Conservation (phyloP, 37 sponge, comb jelly and placozoan species). For the Amphimedon queenslandica region DNA sequence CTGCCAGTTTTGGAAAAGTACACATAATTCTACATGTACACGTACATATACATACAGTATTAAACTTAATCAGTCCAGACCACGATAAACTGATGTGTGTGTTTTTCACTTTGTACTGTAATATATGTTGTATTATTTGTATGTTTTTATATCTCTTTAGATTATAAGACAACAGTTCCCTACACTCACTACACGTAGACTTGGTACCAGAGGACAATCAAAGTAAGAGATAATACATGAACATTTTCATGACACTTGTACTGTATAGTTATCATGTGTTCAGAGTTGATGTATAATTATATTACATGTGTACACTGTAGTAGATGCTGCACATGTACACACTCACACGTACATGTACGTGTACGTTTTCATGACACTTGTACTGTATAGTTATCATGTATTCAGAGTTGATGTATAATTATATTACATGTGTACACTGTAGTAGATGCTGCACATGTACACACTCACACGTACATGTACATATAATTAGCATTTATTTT, state of each 20-base stretch:
- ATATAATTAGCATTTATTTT: no score
- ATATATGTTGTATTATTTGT: no score
- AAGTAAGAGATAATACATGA: no score
- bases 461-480: neutral
- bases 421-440: neutral
- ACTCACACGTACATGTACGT: neutral
- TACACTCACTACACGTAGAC: constrained; percentile 63
- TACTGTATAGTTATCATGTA: neutral
- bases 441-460: neutral
- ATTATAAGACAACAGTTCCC: constrained; percentile 78
- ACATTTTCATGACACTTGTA: no score
- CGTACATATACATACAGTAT: constrained; percentile 25
- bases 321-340: neutral
- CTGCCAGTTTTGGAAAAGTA: constrained; percentile 98
- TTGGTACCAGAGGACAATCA: constrained; percentile 82
- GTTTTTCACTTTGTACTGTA: no score
- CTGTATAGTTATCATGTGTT: neutral
- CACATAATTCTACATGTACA: neutral
- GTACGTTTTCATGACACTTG: neutral
- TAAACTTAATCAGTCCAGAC: no score
- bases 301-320: neutral
- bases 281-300: neutral
- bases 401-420: neutral
- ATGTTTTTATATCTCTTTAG: constrained; percentile 11
- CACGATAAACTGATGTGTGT: no score